These are phyloP conservation scores for Erynnis tages DNA, from an alignment of 2,888 invertebrate species.

Conservation along the genomic window DNA sequence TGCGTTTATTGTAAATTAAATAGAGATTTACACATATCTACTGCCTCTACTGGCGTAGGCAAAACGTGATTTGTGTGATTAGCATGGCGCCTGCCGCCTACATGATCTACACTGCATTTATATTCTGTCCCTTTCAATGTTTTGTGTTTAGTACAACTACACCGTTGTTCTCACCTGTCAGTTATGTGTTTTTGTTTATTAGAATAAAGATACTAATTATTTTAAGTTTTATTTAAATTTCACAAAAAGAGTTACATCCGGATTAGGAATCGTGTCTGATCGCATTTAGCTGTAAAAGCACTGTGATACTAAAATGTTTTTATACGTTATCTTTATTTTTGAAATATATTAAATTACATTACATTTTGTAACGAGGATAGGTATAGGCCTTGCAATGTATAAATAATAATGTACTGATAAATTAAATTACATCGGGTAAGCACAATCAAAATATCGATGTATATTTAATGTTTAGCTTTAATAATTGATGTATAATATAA, in stretches of 20 bases:
- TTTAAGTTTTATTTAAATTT: conserved; percentile 73
- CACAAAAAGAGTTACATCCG: conserved; percentile 43
- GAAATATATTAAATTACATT: conserved; percentile 66
- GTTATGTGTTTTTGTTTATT: conserved; percentile 51
- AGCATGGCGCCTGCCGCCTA: too few relatives aligned
- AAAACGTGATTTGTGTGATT: background rate
- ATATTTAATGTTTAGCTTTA: conserved; percentile 57
- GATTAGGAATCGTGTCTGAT: too few relatives aligned
- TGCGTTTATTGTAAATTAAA: conserved; percentile 26
- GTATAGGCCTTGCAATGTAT: conserved; percentile 61
- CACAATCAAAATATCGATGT: conserved; percentile 62
- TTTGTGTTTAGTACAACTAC: conserved; percentile 30
- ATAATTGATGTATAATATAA: conserved; percentile 43
- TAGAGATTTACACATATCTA: background rate
- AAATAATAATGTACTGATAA: conserved; percentile 59
- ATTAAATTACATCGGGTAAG: conserved; percentile 57
- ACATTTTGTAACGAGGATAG: conserved; percentile 59
- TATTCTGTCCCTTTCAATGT: conserved; percentile 7
- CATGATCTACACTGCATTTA: too few relatives aligned
- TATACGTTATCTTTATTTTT: conserved; percentile 57
- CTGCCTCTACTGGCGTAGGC: background rate
- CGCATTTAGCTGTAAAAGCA: conserved; percentile 7
- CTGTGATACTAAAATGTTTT: conserved; percentile 27
- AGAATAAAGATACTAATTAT: conserved; percentile 71
- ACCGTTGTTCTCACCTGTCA: conserved; percentile 44